Base-by-base conservation (phyloP, 2,113 vertebrate species). In the Maccullochella peelii region DNA sequence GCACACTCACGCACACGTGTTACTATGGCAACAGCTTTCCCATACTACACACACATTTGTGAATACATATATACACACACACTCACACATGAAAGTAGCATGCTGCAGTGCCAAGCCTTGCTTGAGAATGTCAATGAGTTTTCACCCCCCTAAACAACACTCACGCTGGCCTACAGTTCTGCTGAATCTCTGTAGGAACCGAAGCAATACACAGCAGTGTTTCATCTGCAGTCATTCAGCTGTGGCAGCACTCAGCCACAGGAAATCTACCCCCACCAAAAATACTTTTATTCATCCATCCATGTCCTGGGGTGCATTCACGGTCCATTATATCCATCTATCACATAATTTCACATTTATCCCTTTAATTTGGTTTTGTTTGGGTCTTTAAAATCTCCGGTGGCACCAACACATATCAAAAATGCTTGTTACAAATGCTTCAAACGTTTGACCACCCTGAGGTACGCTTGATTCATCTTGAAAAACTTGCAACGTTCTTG, bases 21-120 rank as follows among this genome's bases (percentile, higher is more conserved):
- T 90, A 70, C 92, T 80, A 90, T 74, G 89, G 94, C 71, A 74
- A 94, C 92, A 70, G 57, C 74, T 75, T 77, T 77, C 68, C 87
- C 62, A 78, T 54, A 73, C 76, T 44, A 73, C 50, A 67, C 69
- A 61, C 62, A 79, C 36, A 71, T 82, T 89, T 84, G 71, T 75
- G 40, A 85, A 80, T 54, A 72, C 77, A 84, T 33, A 71, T 18
- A 55, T 20, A n/a, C 63, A 72, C 55, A 54, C 75, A 47, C 12
- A 49, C 73, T 73, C 55, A 62, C 50, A 81, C 85, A 90, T 87
- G 78, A 91, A 89, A 92, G 84, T 55, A 73, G 44, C 65, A 18
- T 4, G 58, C 73, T 78, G 73, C 55, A 54, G 77, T 68, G 73
- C 79, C 79, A 80, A 63, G 83, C 67, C 79, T 72, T 40, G 50